Evolutionary conservation across 2,888 invertebrate species (phyloP).

Genomic region (Cephalotes varians): DNA sequence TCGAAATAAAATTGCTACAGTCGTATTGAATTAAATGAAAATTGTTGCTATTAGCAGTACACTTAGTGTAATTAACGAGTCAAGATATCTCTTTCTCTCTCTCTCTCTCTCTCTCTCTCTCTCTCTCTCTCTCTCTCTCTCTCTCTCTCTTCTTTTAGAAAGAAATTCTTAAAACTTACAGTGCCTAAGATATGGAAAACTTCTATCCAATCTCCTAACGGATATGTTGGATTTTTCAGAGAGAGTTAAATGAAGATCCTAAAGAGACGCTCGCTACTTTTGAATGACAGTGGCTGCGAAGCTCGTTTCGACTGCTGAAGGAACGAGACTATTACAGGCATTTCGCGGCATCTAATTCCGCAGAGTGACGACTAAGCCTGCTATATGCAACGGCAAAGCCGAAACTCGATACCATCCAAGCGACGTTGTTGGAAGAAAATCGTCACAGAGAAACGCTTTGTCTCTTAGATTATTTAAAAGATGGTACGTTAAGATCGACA

Average conservation of each 20-base stretch:
- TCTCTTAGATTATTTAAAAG: slow-evolving; percentile 72
- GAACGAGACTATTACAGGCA: slow-evolving; percentile 61
- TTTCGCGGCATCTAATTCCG: slow-evolving; percentile 80
- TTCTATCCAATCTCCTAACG: slow-evolving; percentile 37
- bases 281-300: slow-evolving; percentile 44
- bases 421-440: slow-evolving; percentile 61
- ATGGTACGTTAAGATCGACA: slow-evolving; percentile 70
- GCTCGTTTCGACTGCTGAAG: slow-evolving; percentile 61
- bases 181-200: neutral
- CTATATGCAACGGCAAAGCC: slow-evolving; percentile 81
- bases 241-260: slow-evolving; percentile 41
- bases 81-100: slow-evolving; percentile 16
- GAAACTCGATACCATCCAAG: slow-evolving; percentile 80
- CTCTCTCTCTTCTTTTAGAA: too few relatives aligned
- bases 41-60: neutral
- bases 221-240: slow-evolving; percentile 20
- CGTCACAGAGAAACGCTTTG: slow-evolving; percentile 63
- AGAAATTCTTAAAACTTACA: neutral
- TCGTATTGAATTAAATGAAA: neutral
- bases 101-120: too few relatives aligned
- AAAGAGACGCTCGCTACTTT: slow-evolving; percentile 59
- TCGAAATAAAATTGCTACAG: neutral
- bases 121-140: too few relatives aligned
- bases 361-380: slow-evolving; percentile 83
- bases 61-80: slow-evolving; percentile 31